Evolutionary conservation across 2,797 vertebrate genomes (phyloP).

Genomic region (Scyliorhinus canicula): DNA sequence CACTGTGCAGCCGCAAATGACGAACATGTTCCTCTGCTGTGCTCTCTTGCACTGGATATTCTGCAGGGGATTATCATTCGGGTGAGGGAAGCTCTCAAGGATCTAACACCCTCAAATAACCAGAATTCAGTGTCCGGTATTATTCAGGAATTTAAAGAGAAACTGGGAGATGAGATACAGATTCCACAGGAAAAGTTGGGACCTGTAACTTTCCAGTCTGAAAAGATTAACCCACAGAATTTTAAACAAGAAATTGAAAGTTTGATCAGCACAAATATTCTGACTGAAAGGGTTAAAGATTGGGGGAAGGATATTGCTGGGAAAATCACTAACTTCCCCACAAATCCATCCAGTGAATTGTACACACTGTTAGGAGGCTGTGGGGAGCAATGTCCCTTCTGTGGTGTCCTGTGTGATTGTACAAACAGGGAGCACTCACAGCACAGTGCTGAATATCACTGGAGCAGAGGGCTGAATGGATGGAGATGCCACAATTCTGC

Average conservation of each 20-base stretch:
- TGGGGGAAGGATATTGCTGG: background rate
- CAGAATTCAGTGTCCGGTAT: constrained; percentile 35
- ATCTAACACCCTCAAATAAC: background rate
- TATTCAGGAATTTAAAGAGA: background rate
- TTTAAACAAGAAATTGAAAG: background rate
- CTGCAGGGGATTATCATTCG: background rate
- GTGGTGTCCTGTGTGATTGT: constrained; percentile 15
- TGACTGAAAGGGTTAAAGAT: background rate
- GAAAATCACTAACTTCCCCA: background rate
- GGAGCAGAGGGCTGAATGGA: background rate
- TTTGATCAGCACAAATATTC: background rate
- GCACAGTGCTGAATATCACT: background rate
- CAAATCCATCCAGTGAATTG: background rate
- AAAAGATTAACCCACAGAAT: background rate
- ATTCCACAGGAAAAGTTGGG: background rate
- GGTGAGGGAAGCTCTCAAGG: background rate
- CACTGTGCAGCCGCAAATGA: background rate
- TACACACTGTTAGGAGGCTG: background rate
- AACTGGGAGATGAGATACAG: background rate
- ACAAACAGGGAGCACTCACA: background rate
- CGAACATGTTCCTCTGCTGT: background rate
- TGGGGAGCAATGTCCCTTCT: background rate
- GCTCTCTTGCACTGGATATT: background rate
- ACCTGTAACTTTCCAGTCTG: background rate
- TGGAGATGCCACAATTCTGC: background rate